phyloP scores from a whole-genome alignment of 2,113 vertebrate genomes.

The Erpornis zantholeuca region DNA sequence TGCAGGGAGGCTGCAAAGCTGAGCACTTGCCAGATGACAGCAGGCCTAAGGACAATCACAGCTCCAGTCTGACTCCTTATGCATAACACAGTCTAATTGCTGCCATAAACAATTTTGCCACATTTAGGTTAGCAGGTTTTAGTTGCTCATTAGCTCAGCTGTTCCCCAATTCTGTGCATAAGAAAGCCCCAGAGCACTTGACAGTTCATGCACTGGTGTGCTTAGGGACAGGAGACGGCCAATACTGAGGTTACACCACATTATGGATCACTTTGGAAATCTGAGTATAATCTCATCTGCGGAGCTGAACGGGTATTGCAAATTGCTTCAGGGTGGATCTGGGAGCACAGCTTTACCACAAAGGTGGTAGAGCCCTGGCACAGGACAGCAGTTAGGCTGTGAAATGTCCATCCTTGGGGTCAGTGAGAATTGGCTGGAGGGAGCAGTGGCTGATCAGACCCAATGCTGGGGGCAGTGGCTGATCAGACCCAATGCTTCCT shows the following conservation, averaged over 20 bases:
- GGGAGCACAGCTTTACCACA: neutral
- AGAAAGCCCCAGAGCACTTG: neutral
- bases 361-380: neutral
- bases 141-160: neutral
- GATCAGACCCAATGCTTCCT: neutral
- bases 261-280: neutral
- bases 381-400: neutral
- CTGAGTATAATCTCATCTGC: neutral
- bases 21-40: fast-evolving
- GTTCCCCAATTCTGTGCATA: neutral
- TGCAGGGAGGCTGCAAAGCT: neutral
- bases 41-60: neutral
- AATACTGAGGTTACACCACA: neutral
- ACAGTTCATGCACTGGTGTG: neutral
- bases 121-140: neutral
- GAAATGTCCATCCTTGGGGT: neutral
- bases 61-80: neutral
- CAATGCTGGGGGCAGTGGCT: neutral
- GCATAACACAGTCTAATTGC: neutral
- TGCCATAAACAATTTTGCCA: neutral
- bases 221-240: neutral
- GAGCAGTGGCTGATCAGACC: neutral
- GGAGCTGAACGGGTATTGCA: neutral
- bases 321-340: neutral
- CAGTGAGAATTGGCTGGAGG: neutral